Conservation (phyloP, 1,140 invertebrate genomes). For the Charaxes varanes region DNA sequence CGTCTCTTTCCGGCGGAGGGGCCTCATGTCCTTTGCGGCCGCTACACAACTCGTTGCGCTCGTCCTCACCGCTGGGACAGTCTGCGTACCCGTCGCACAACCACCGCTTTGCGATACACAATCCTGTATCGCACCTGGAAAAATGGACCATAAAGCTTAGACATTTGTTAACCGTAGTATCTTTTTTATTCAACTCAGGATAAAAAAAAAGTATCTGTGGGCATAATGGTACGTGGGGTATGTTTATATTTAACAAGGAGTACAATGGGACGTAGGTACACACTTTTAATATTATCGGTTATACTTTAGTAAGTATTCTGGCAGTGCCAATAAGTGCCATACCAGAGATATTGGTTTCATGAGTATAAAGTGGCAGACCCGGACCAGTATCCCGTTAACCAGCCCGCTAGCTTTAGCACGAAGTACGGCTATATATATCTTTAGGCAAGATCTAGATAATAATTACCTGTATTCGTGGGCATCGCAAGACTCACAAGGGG, state of each 20-base stretch:
- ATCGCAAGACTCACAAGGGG: constrained; percentile 75
- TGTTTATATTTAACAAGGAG: no score
- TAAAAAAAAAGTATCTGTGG: no score
- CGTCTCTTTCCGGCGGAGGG: constrained; percentile 19
- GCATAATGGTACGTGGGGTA: no score
- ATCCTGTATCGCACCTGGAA: constrained; percentile 76
- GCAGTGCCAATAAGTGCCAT: no score
- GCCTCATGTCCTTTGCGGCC: constrained; percentile 12
- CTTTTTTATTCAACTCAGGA: neutral
- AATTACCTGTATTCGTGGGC: constrained; percentile 73
- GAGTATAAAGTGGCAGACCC: no score
- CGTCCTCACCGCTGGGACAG: constrained; percentile 87
- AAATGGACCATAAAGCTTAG: neutral
- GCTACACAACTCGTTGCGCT: constrained; percentile 72
- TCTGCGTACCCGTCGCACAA: constrained; percentile 88
- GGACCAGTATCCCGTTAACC: no score
- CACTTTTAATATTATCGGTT: no score
- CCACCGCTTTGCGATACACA: constrained; percentile 82
- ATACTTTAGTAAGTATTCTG: no score
- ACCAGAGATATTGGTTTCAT: no score
- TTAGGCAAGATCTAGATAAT: neutral
- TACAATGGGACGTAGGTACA: no score
- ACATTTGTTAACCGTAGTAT: neutral
- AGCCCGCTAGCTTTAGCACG: no score
- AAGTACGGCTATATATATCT: no score